A percentile compares a stretch with the other conserved stretches of the same genome.
Evolutionary conservation across 2,113 vertebrate species (phyloP).

Genomic region (Seriola quinqueradiata): DNA sequence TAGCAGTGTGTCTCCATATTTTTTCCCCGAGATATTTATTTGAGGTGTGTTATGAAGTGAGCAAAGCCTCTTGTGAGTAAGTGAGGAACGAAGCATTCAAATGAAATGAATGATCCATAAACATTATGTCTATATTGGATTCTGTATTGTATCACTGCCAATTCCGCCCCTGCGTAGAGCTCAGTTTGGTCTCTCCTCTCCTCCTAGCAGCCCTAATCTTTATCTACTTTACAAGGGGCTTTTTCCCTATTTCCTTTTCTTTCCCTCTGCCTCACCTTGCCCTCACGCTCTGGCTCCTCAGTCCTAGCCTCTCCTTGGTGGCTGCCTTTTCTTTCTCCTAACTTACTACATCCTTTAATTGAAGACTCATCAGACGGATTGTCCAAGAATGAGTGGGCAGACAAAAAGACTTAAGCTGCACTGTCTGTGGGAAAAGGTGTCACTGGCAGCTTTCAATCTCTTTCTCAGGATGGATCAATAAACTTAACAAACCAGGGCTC

Average conservation of each 20-base stretch:
- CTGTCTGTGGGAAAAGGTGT: slow-evolving; percentile 37
- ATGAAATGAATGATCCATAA: slow-evolving; percentile 47
- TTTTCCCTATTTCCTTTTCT: background rate
- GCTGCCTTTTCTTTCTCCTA: slow-evolving; percentile 4
- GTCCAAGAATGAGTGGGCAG: slow-evolving; percentile 29
- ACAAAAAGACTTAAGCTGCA: slow-evolving; percentile 31
- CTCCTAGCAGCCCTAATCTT: background rate
- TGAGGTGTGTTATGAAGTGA: slow-evolving; percentile 7
- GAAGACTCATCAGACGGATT: slow-evolving; percentile 36
- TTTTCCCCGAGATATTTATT: slow-evolving; percentile 15
- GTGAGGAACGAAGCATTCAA: slow-evolving; percentile 29
- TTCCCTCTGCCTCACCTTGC: background rate
- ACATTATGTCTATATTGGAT: slow-evolving; percentile 37
- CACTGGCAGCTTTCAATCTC: slow-evolving; percentile 57
- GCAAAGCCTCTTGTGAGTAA: slow-evolving; percentile 8
- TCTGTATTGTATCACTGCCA: slow-evolving; percentile 32
- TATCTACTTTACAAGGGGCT: background rate
- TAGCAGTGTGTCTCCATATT: background rate
- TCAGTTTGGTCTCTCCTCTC: slow-evolving; percentile 6
- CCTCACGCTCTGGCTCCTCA: background rate
- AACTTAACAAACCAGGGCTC: slow-evolving; percentile 29
- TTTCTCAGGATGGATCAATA: slow-evolving; percentile 59
- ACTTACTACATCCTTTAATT: slow-evolving; percentile 41
- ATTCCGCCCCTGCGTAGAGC: slow-evolving; percentile 7
- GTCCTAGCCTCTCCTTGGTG: background rate